A percentile compares a stretch with the other conserved stretches of the same genome.
Evolutionary conservation across 2,113 vertebrate genomes (phyloP).

Genomic region (Lichenostomus cassidix): DNA sequence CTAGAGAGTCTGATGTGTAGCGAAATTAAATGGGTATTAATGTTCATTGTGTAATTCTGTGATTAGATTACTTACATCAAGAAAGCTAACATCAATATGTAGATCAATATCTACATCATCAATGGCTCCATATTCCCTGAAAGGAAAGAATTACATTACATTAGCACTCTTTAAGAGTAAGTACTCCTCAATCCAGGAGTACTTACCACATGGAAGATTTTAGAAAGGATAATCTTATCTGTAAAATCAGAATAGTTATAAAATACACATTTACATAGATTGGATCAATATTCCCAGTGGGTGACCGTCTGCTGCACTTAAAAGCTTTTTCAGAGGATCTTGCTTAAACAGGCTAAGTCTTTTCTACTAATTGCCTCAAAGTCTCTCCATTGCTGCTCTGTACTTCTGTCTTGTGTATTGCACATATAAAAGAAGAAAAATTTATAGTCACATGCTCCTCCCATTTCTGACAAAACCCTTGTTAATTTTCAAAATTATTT

Average conservation of each 20-base stretch:
- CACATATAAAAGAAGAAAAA: not conserved
- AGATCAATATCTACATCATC: constrained; percentile 93
- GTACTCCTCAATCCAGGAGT: not conserved
- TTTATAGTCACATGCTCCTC: not conserved
- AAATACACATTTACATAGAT: not conserved
- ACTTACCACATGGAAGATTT: not conserved
- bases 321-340: not conserved
- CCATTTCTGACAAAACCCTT: not conserved
- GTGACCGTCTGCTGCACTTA: not conserved
- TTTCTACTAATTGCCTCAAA: not conserved
- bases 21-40: constrained; percentile 34
- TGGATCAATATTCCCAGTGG: not conserved
- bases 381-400: not conserved
- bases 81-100: constrained; percentile 90
- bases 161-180: constrained; percentile 5
- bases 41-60: not conserved
- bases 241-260: constrained; percentile 7
- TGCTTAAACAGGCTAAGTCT: not conserved
- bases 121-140: constrained; percentile 93
- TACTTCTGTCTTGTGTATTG: not conserved
- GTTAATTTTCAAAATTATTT: not conserved
- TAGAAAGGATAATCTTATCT: not conserved
- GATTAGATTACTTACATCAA: constrained; percentile 86
- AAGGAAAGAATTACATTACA: constrained; percentile 60
- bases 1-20: not conserved